Conservation (phyloP, 2,113 vertebrate genomes). For the Origma solitaria region DNA sequence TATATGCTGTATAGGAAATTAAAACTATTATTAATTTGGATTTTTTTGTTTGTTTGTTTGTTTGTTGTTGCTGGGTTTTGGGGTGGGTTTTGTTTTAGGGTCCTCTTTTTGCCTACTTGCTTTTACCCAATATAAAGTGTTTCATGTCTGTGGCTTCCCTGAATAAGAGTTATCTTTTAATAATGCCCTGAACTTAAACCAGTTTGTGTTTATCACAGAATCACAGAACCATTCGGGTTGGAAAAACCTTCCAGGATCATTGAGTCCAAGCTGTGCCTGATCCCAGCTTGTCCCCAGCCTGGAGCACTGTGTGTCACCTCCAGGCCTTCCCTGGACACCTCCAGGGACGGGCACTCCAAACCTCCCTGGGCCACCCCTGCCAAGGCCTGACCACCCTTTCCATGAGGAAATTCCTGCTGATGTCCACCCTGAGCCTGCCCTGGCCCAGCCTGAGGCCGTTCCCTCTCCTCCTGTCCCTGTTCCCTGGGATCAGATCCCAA, state of each 20-base stretch:
- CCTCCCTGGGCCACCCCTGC: not conserved
- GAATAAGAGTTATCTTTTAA: not conserved
- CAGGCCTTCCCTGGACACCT: not conserved
- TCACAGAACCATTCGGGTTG: not conserved
- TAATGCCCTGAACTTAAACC: not conserved
- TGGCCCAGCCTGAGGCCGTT: accelerated
- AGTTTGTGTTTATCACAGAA: not conserved
- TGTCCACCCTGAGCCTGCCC: not conserved
- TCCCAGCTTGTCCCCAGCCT: not conserved
- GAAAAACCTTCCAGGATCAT: not conserved
- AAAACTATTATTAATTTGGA: not conserved
- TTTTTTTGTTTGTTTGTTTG: not conserved
- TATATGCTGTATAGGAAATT: not conserved
- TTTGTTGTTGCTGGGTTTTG: not conserved
- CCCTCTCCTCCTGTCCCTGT: not conserved
- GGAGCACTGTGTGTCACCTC: not conserved
- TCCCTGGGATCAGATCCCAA: not conserved
- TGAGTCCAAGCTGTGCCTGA: not conserved
- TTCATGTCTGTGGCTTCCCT: not conserved
- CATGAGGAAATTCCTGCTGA: not conserved
- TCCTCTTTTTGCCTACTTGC: not conserved
- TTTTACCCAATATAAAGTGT: not conserved
- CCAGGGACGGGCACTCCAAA: not conserved
- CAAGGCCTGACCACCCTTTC: not conserved
- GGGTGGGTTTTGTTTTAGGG: not conserved